Conservation (phyloP, 2,113 vertebrate genomes). For the Mesoclemmys tuberculata region DNA sequence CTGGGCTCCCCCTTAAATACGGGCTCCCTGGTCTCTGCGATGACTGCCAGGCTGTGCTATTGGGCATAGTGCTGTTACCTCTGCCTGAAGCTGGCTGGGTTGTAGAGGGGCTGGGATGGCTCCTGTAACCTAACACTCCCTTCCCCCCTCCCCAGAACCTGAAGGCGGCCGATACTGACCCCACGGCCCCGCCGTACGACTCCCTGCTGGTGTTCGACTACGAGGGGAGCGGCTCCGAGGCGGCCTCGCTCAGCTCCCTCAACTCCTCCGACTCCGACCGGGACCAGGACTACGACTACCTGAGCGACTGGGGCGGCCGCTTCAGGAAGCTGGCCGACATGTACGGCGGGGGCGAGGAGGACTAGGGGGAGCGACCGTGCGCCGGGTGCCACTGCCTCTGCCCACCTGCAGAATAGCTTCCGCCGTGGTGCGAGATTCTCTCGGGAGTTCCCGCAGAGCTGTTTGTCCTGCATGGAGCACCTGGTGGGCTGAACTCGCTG, state of each 20-base stretch:
- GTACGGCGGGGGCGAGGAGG: conserved; percentile 92
- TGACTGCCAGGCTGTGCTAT: too few relatives aligned
- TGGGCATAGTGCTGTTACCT: too few relatives aligned
- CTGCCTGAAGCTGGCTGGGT: too few relatives aligned
- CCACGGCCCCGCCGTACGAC: conserved; percentile 94
- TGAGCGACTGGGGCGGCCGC: conserved; percentile 90
- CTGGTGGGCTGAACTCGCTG: not conserved
- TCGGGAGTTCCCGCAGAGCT: not conserved
- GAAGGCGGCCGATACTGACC: conserved; percentile 92
- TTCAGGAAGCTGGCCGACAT: conserved; percentile 95
- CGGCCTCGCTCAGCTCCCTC: conserved; percentile 90
- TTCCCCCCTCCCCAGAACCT: conserved; percentile 82
- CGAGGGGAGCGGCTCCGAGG: conserved; percentile 92
- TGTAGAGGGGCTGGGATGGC: not conserved
- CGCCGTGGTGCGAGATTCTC: not conserved
- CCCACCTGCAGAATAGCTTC: too few relatives aligned
- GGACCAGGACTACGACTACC: conserved; percentile 92
- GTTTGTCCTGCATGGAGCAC: too few relatives aligned
- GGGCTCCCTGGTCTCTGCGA: rapidly evolving
- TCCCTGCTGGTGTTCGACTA: conserved; percentile 96
- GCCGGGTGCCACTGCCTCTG: rapidly evolving
- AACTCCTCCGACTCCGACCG: conserved; percentile 87
- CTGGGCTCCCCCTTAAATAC: too few relatives aligned
- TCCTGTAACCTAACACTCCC: not conserved
- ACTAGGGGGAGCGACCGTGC: not conserved